These are phyloP conservation scores for Perodicticus potto DNA, from an alignment of 2,797 vertebrate species.

Conservation along the genomic window DNA sequence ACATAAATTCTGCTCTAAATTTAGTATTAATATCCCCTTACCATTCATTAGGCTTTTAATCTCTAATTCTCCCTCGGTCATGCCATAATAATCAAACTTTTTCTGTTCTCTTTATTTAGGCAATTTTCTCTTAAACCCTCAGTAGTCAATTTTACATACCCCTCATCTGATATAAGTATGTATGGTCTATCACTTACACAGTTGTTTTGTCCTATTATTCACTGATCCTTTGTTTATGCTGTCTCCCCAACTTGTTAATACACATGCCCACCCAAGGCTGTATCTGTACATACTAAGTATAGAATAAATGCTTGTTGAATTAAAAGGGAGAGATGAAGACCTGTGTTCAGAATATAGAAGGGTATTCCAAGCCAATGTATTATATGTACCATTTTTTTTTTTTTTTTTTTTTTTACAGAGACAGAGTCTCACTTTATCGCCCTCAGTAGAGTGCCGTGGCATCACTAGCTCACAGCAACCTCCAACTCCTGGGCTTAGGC, in stretches of 20 bases:
- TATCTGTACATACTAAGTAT: conserved; percentile 38
- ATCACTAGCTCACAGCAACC: too few species aligned
- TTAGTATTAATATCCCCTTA: not conserved
- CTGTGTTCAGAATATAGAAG: conserved; percentile 31
- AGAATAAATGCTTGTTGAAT: conserved; percentile 48
- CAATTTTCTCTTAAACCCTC: conserved; percentile 10
- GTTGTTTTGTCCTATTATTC: conserved; percentile 7
- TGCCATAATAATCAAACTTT: conserved; percentile 34
- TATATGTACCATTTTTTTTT: conserved; percentile 5
- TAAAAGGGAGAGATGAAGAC: conserved; percentile 55
- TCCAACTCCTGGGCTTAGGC: too few species aligned
- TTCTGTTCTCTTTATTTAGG: not conserved
- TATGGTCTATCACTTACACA: not conserved
- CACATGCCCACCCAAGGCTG: not conserved
- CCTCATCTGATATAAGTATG: not conserved
- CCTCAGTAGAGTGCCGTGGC: too few species aligned
- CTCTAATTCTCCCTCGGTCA: not conserved
- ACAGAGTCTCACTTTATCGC: too few species aligned
- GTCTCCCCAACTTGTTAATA: conserved; percentile 9
- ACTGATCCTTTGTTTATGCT: conserved; percentile 30
- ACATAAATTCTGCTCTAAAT: conserved; percentile 35
- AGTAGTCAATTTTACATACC: not conserved
- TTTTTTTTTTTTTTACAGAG: too few species aligned
- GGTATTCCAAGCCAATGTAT: not conserved
- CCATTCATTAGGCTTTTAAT: not conserved